phyloP scores from a whole-genome alignment of 2,888 invertebrate genomes.

The Himalopsyche kuldschensis region DNA sequence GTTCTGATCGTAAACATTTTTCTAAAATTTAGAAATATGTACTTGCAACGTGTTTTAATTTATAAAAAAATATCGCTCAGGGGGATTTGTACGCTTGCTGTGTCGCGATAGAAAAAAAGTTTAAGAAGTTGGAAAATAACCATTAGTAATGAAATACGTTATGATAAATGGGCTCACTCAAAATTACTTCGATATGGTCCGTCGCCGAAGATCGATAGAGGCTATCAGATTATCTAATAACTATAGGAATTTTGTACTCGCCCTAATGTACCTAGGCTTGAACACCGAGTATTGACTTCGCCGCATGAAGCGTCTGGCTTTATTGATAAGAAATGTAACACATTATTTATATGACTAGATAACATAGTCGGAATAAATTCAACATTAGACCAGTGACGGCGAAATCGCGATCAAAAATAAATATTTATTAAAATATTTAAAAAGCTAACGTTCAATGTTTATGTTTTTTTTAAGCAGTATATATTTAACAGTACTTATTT shows the following conservation, averaged over 20 bases:
- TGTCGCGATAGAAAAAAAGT: no score
- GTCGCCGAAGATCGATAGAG: not conserved
- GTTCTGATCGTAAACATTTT: no score
- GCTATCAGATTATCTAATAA: not conserved
- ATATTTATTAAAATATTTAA: no score
- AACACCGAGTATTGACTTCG: conserved; percentile 16
- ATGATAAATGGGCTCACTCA: not conserved
- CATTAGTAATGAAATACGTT: not conserved
- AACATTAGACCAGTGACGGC: not conserved
- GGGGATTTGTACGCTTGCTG: no score
- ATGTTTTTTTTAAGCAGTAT: no score
- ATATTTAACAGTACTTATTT: no score
- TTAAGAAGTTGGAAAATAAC: no score
- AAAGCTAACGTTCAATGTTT: no score
- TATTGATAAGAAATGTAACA: conserved; percentile 15
- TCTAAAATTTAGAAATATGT: no score
- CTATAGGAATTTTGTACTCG: not conserved
- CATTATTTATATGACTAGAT: conserved; percentile 20
- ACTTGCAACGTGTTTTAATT: no score
- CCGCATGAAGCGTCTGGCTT: conserved; percentile 18
- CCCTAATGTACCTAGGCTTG: not conserved
- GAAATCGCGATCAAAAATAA: not conserved
- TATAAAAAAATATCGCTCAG: no score
- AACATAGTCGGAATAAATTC: conserved; percentile 12
- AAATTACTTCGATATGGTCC: not conserved